Percentiles rank a stretch among this genome's conserved stretches.
phyloP scores from a whole-genome alignment of 1,140 invertebrate genomes.

The Holcopasites calliopsidis region DNA sequence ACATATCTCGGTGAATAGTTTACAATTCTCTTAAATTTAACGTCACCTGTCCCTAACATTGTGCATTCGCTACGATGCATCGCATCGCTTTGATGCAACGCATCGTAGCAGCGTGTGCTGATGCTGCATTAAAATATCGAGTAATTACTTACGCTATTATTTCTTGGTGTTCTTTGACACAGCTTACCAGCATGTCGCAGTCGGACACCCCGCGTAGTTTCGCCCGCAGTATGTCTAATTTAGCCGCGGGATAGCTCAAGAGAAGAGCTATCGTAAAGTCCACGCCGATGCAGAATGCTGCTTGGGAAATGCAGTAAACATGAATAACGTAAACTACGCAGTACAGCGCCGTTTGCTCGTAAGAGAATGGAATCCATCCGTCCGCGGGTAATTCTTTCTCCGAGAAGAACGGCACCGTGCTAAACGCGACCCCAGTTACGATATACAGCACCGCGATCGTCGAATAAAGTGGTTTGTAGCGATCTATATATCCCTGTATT shows the following conservation, averaged over 20 bases:
- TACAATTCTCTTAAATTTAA: background rate
- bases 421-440: slow-evolving; percentile 16
- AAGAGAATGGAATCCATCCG: slow-evolving; percentile 64
- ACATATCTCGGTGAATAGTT: background rate
- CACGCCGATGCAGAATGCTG: slow-evolving; percentile 50
- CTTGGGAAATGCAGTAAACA: slow-evolving; percentile 53
- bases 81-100: no score
- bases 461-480: slow-evolving; percentile 39
- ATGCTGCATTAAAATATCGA: background rate
- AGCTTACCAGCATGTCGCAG: slow-evolving; percentile 20
- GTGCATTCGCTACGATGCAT: no score
- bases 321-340: slow-evolving; percentile 59
- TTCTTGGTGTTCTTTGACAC: slow-evolving; percentile 52
- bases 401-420: background rate
- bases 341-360: slow-evolving; percentile 37
- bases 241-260: slow-evolving; percentile 58
- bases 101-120: no score
- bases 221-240: slow-evolving; percentile 62
- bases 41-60: no score
- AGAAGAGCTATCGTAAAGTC: slow-evolving; percentile 64
- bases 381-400: slow-evolving; percentile 45
- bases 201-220: slow-evolving; percentile 25
- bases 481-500: slow-evolving; percentile 57
- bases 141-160: slow-evolving; percentile 41
- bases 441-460: slow-evolving; percentile 15